Evolutionary conservation across 2,888 invertebrate species (phyloP), one percentile per base, ranked within the genome.

Genomic region (Temnothorax rugatulus): DNA sequence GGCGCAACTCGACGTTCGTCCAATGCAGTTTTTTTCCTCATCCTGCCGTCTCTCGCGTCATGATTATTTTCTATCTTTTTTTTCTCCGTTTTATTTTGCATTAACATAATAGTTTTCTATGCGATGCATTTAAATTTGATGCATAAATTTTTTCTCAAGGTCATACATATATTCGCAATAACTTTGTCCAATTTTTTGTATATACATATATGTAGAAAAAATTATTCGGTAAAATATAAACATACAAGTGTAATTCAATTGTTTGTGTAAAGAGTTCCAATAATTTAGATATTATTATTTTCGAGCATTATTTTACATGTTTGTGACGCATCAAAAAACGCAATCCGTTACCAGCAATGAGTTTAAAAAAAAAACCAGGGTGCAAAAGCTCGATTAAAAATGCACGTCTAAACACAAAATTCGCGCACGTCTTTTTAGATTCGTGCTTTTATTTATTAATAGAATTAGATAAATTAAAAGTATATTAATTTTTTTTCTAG

Each of bases 301-400:
- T 57, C 63, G 76, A 84, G 81, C 69, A 13, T 81, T 83, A 71
- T 85, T 83, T 77, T 85, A 66, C 76, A 61, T 82, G 76, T 85
- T 89, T 84, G 82, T 68, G 38, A 84, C 85, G 85, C 84, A 85
- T 83, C 29, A 81, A 84, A 87, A 90, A 85, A 86, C 75, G 61
- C 77, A 63, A 64, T 68, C 63, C 63, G 63, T 50, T 63, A 52
- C 84, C 85, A 84, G 89, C 84, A 87, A 38, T 15, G 7, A 83
- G 71, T 87, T 82, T 82, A 90, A 87, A 89, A 85, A 89, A 85
- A 84, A 87, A 79, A 82, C 83, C 75, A 73, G 84, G 73, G 77
- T 86, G 87, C 86, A 86, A 86, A 85, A 83, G 82, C 69, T 89
- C 87, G 84, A 90, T 89, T 90, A 90, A 88, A 90, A 88, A 85